Evolutionary conservation across 2,797 vertebrate species (phyloP).

Genomic region (Glyptemys insculpta): DNA sequence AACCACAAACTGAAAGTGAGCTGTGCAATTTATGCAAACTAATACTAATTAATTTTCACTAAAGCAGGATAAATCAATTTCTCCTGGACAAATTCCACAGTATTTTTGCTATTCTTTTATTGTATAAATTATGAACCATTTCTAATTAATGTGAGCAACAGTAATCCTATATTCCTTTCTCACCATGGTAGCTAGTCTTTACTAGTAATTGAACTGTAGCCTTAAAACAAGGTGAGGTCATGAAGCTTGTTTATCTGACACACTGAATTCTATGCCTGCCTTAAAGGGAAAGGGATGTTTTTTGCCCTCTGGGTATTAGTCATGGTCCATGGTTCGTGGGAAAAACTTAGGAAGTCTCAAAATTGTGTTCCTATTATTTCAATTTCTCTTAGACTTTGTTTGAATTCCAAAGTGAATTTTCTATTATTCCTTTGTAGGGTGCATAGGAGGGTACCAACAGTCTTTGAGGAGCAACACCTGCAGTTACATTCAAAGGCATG

Average conservation of each 20-base stretch:
- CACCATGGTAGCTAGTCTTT: conserved; percentile 61
- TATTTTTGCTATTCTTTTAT: not conserved
- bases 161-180: conserved; percentile 57
- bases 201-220: conserved; percentile 77
- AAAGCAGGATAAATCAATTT: conserved; percentile 52
- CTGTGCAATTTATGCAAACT: conserved; percentile 42
- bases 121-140: conserved; percentile 41
- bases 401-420: conserved; percentile 86
- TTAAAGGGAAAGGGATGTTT: conserved; percentile 82
- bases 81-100: not conserved
- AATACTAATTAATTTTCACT: conserved; percentile 43
- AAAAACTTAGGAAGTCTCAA: conserved; percentile 89
- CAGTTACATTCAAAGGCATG: conserved; percentile 88
- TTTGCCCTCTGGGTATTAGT: conserved; percentile 87
- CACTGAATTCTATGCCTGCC: conserved; percentile 79
- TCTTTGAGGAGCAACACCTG: conserved; percentile 90
- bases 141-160: conserved; percentile 72
- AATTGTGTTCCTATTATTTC: conserved; percentile 90
- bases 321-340: conserved; percentile 86
- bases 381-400: conserved; percentile 86
- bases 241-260: conserved; percentile 84
- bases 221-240: conserved; percentile 82
- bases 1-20: conserved; percentile 52
- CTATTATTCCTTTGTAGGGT: conserved; percentile 87
- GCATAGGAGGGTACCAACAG: conserved; percentile 85